Percentiles rank a stretch among this genome's conserved stretches.
Evolutionary conservation across 2,113 vertebrate genomes (phyloP).

Genomic region (Otis tarda): DNA sequence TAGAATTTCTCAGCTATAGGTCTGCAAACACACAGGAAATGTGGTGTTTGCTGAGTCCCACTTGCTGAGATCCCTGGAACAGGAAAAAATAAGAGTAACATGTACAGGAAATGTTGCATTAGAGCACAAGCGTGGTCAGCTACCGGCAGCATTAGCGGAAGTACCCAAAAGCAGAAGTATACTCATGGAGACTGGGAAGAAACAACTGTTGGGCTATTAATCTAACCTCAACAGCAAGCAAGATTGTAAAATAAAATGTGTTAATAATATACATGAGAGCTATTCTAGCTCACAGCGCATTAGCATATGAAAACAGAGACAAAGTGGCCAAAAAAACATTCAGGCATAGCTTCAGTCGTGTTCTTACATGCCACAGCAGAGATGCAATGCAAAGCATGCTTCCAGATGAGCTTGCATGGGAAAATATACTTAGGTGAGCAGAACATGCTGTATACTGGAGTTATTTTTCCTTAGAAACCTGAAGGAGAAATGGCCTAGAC

Average conservation of each 20-base stretch:
- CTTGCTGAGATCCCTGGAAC: not conserved
- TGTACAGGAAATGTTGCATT: accelerated
- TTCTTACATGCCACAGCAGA: not conserved
- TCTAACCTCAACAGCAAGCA: not conserved
- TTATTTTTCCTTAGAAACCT: not conserved
- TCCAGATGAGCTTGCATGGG: not conserved
- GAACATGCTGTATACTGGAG: not conserved
- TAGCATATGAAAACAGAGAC: not conserved
- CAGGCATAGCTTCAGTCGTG: not conserved
- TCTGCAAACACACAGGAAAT: not conserved
- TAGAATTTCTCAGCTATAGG: not conserved
- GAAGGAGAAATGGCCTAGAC: not conserved
- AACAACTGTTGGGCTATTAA: not conserved
- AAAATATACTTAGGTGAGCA: not conserved
- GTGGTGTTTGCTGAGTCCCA: accelerated
- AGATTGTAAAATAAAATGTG: not conserved
- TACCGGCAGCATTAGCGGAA: accelerated
- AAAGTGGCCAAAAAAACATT: not conserved
- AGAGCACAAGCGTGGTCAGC: not conserved
- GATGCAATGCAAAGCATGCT: not conserved
- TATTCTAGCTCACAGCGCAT: not conserved
- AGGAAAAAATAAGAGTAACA: not conserved
- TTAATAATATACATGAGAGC: not conserved
- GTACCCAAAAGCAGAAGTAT: not conserved
- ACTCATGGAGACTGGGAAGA: not conserved